Evolutionary conservation across 1,140 invertebrate species (phyloP).

Genomic region (Venturia canescens): DNA sequence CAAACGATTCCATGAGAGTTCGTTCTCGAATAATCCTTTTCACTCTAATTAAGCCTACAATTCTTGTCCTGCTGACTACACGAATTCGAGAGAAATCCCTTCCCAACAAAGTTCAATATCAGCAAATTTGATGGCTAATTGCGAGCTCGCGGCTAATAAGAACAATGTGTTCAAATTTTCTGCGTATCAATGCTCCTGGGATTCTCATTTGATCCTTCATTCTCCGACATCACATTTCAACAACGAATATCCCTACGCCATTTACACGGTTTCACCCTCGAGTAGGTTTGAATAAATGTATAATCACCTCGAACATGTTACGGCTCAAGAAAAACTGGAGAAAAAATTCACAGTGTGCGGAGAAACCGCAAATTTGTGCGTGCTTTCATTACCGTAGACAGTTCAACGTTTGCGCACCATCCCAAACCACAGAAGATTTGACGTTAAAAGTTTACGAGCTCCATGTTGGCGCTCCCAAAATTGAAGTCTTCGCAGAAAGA

Average conservation of each 20-base stretch:
- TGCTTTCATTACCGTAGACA: not conserved
- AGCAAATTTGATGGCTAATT: constrained; percentile 51
- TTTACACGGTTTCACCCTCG: too few species aligned
- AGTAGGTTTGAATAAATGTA: too few species aligned
- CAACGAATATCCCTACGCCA: too few species aligned
- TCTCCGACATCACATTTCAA: not conserved
- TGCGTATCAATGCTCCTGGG: not conserved
- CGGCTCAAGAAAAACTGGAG: not conserved
- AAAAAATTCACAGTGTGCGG: not conserved
- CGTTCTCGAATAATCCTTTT: constrained; percentile 12
- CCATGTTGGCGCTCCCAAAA: not conserved
- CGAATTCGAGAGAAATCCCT: not conserved
- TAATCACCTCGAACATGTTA: not conserved
- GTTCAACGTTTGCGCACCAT: not conserved
- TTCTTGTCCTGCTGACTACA: constrained; percentile 53
- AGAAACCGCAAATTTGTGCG: not conserved
- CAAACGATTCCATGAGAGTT: constrained; percentile 37
- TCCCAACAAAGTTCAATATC: not conserved
- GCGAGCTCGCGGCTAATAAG: constrained; percentile 64
- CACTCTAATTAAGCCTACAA: not conserved
- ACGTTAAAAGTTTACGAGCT: constrained; percentile 18
- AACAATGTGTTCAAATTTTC: constrained; percentile 55
- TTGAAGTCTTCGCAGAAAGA: not conserved
- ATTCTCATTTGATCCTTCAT: not conserved
- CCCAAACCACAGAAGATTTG: not conserved